Evolutionary conservation across 2,797 vertebrate genomes (phyloP), one percentile per base, ranked within the genome.

Genomic region (Pyrocephalus nanus): DNA sequence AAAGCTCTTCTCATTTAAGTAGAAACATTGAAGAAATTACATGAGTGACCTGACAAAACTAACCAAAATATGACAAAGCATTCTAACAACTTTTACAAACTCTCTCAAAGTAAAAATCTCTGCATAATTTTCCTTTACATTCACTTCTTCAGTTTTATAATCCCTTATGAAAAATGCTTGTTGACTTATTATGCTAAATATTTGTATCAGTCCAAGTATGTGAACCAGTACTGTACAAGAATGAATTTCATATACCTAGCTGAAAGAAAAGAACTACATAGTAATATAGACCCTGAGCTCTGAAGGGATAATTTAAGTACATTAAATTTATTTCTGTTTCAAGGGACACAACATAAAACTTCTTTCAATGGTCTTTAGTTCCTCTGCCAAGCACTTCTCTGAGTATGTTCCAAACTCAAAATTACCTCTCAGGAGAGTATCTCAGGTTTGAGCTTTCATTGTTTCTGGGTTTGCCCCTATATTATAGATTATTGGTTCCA

Each of bases 311-410:
- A 90, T 88, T 96, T 84, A 92, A 88, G 62, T 64, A 83, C 40
- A 53, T 84, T 81, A 84, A 75, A 94, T 85, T 92, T 86, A 82
- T 92, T 96, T 95, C 78, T 91, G 40, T 90, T 96, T 91, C 90
- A 93, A 93, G 73, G 86, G 79, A 92, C 76, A 93, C 62, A 79
- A 92, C 70, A 88, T 90, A 92, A 96, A 97, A 95, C 48, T 91
- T 91, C 40, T 90, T 75, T 71, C 79, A 78, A 15, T n/a, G 22
- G 27, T 47, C 92, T 78, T 96, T 18, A 94, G 79, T 95, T 96
- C 60, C 76, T 64, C 70, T 92, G 92, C 85, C 95, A 96, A 96
- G 65, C 64, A 83, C 58, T 91, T 91, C 73, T 88, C 76, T 71
- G 76, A 94, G 66, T 42, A 45, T 3, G 40, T 81, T 96, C 92